Evolutionary conservation across 2,113 vertebrate species (phyloP), one percentile per base, ranked within the genome.

Genomic region (Pluvianellus socialis): DNA sequence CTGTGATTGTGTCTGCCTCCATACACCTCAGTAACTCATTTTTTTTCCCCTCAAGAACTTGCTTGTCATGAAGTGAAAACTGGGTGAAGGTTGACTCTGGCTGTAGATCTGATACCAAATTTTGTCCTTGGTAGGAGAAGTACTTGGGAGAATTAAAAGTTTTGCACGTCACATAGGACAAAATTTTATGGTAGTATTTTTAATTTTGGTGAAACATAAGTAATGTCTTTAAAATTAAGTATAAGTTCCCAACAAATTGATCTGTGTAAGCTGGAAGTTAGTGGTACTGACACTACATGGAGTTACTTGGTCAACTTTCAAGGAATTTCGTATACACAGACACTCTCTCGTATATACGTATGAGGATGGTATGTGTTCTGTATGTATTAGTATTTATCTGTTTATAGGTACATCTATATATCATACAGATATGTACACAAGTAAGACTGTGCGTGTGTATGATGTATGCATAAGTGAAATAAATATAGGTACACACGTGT

Each of bases 321-420:
- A 76, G 35, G 21, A 67, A 14, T 80, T 52, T 44, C 5, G 1
- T 68, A 45, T 10, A 7, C 10, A 21, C 11, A 19, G 12, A 7
- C 16, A 13, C 8, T 9, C 8, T 4, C 33, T 8, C 5, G 9
- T 32, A 21, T 4, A 5, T 23, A 27, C 20, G 15, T 32, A 2
- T 26, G 17, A 53, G 42, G 21, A 15, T 49, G 14, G 21, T 27
- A 19, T 7, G 3, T 66, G 0, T 47, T 79, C 24, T 56, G 17
- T 32, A 19, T 68, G 5, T 53, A 15, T 74, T 65, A 70, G 3
- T 67, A 33, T 38, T 76, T 63, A 15, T 24, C 44, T 80, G 23
- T 67, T 12, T 74, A 24, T 49, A 30, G 9, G 22, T 5, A 2
- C 8, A 20, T n/a, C 7, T 71, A 2, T 59, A 2, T 32, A 9